phyloP scores from a whole-genome alignment of 1,140 invertebrate species.

The Eupristina koningsbergeri region DNA sequence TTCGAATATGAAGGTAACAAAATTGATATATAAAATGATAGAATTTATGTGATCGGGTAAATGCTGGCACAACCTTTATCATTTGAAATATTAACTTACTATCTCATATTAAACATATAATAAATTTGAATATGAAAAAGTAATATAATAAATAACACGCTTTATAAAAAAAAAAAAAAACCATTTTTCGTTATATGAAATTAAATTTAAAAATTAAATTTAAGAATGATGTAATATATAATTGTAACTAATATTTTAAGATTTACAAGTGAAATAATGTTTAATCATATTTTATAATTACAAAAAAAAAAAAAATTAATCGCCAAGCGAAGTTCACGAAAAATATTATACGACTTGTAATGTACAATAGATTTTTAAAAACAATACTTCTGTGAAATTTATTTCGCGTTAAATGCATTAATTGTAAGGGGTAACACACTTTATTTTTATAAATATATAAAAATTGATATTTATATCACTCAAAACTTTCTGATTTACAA shows the following conservation, averaged over 20 bases:
- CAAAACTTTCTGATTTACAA: neutral
- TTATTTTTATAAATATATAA: neutral
- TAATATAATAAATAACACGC: neutral
- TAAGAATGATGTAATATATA: neutral
- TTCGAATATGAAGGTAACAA: too few species aligned
- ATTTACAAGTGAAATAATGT: neutral
- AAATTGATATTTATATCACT: neutral
- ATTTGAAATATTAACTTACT: too few species aligned
- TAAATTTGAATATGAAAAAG: neutral
- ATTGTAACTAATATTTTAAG: neutral
- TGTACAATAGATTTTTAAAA: neutral
- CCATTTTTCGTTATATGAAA: neutral
- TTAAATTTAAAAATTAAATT: neutral
- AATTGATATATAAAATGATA: too few species aligned
- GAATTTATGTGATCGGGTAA: too few species aligned
- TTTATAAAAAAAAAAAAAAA: too few species aligned
- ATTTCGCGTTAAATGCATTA: neutral
- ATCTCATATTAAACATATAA: neutral
- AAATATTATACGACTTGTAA: neutral
- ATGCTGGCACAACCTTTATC: too few species aligned
- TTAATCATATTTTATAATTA: neutral
- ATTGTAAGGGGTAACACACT: too few species aligned
- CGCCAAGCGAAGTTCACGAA: neutral
- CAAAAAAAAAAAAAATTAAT: neutral
- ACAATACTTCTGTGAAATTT: neutral